Evolutionary conservation across 2,797 vertebrate species (phyloP), one percentile per base, ranked within the genome.

Genomic region (Myiotriccus ornatus): DNA sequence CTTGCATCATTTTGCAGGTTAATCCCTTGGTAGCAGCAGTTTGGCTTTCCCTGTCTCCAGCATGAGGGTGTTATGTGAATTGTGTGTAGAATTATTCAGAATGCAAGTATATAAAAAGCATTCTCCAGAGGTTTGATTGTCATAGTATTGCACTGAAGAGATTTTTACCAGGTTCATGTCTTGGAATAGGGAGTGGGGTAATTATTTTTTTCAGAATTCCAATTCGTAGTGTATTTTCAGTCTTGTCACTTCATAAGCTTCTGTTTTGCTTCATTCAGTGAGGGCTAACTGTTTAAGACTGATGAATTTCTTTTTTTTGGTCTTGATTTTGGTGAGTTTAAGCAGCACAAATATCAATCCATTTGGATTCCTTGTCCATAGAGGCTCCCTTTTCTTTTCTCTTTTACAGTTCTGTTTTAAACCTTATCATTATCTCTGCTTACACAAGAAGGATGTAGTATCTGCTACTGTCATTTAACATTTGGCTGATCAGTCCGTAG

Each of bases 181-280:
- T 24, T 47, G 17, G 5, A 3, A 2, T 46, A 2, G 5, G 15
- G 2, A 8, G 0, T 57, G 2, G 3, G 12, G 8, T 35, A 44
- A 56, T 43, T 74, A 9, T 79, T 77, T 64, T 43, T 80, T 39
- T 64, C 41, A 37, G 39, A 57, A 91, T 79, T 64, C 28, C 11
- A 49, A 5, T 70, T 44, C 5, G 41, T 7, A 41, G 14, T 24
- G 7, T 67, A 12, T 21, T 77, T 77, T 74, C 65, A 43, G 2
- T 21, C 19, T 8, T 37, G 24, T 43, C 8, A 60, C 25, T 19
- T 47, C 12, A 27, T 69, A 70, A 59, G 8, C 34, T 76, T 80
- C 39, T 76, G 4, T 16, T 79, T 71, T n/a, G 13, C 23, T 84
- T 39, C 74, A 43, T 65, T 70, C 35, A 56, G 3, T 35, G 50